These are phyloP conservation scores for Saxidomus purpurata DNA, from an alignment of 1,140 invertebrate genomes.

Conservation along the genomic window DNA sequence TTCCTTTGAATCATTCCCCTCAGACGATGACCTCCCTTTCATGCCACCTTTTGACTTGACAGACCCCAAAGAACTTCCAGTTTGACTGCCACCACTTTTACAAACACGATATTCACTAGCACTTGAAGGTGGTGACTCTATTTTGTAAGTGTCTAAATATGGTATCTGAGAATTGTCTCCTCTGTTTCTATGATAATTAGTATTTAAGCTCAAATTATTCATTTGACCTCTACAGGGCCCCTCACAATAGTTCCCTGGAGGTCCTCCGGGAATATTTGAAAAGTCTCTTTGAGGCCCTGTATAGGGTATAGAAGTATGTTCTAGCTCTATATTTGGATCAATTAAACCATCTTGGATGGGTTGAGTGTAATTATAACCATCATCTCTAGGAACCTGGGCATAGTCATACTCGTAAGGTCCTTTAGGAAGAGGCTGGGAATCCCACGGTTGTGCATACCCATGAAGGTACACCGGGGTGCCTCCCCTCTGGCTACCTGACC, in stretches of 20 bases:
- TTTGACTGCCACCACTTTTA: conserved; percentile 58
- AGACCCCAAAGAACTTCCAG: conserved; percentile 44
- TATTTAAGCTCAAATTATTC: conserved; percentile 38
- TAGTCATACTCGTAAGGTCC: conserved; percentile 60
- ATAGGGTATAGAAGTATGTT: conserved; percentile 17
- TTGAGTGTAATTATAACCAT: conserved; percentile 60
- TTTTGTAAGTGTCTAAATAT: conserved; percentile 55
- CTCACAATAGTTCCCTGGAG: conserved; percentile 65
- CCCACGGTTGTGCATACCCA: conserved; percentile 66
- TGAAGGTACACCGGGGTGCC: conserved; percentile 58
- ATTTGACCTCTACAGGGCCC: conserved; percentile 52
- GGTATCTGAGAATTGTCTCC: conserved; percentile 28
- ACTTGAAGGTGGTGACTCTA: conserved; percentile 56
- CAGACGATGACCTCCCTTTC: conserved; percentile 30
- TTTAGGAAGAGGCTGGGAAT: conserved; percentile 50
- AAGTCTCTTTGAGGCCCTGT: conserved; percentile 20
- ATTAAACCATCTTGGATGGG: conserved; percentile 61
- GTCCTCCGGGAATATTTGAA: conserved; percentile 53
- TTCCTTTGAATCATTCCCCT: conserved; percentile 50
- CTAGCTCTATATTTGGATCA: not conserved
- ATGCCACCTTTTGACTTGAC: conserved; percentile 26
- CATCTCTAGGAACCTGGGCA: conserved; percentile 53
- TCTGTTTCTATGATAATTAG: conserved; percentile 39
- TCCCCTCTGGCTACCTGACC: not conserved
- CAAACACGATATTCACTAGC: conserved; percentile 41